Conservation (phyloP, 2,888 invertebrate genomes). For the Nomada hirtipes region DNA sequence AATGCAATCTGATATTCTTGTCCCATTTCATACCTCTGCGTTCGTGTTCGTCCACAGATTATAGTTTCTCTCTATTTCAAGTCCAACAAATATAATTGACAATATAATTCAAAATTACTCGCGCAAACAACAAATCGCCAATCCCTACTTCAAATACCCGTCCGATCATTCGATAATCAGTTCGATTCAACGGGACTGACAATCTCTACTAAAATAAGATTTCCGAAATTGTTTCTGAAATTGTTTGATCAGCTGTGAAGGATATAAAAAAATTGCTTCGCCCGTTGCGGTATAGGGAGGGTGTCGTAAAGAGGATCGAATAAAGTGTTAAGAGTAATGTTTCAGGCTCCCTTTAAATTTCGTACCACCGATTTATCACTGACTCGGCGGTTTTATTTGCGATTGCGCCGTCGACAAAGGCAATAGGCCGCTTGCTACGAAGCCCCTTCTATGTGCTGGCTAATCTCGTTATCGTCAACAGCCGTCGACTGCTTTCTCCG, state of each 20-base stretch:
- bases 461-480: slow-evolving; percentile 81
- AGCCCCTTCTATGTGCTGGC: slow-evolving; percentile 70
- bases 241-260: neutral
- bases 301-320: slow-evolving; percentile 21
- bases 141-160: too few relatives aligned
- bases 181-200: too few relatives aligned
- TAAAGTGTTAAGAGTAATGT: slow-evolving; percentile 35
- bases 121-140: too few relatives aligned
- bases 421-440: slow-evolving; percentile 47
- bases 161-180: too few relatives aligned
- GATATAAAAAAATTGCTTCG: neutral
- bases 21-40: too few relatives aligned
- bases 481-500: slow-evolving; percentile 71
- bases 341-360: slow-evolving; percentile 43
- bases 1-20: too few relatives aligned
- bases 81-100: too few relatives aligned
- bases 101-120: too few relatives aligned
- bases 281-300: neutral
- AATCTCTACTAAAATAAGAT: too few relatives aligned
- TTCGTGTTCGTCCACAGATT: too few relatives aligned
- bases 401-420: slow-evolving; percentile 47
- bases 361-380: slow-evolving; percentile 61
- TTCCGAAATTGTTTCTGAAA: neutral
- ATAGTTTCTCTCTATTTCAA: too few relatives aligned
- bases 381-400: slow-evolving; percentile 66